Percentiles rank a stretch among this genome's conserved stretches.
Evolutionary conservation across 1,140 invertebrate genomes (phyloP).

Genomic region (Charaxes varanes): DNA sequence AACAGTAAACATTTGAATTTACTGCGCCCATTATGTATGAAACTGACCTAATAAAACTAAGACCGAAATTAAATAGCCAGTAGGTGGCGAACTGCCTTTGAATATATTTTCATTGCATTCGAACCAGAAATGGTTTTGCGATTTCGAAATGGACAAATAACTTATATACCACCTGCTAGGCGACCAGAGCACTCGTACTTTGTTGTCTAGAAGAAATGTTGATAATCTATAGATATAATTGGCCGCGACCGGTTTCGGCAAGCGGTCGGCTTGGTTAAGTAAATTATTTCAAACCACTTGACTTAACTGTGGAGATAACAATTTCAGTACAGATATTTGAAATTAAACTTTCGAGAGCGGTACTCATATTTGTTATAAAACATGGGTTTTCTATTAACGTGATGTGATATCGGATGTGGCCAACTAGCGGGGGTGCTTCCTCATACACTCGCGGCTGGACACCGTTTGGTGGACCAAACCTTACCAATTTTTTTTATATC

Average conservation of each 20-base stretch:
- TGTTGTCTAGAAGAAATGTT: constrained; percentile 34
- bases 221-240: constrained; percentile 27
- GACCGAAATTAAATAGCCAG: constrained; percentile 2
- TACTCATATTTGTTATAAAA: no score
- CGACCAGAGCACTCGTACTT: constrained; percentile 14
- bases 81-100: constrained; percentile 7
- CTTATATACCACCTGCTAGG: constrained; percentile 17
- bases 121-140: constrained; percentile 11
- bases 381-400: no score
- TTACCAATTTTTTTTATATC: no score
- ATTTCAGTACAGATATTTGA: constrained; percentile 40
- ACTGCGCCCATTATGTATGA: no score
- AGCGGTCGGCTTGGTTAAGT: constrained; percentile 29
- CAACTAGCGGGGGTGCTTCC: no score
- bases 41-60: constrained; percentile 5
- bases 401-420: no score
- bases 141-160: constrained; percentile 22
- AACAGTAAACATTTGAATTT: no score
- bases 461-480: no score
- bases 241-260: constrained; percentile 22
- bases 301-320: constrained; percentile 30
- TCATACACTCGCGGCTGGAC: no score
- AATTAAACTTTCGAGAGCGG: no score
- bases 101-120: constrained; percentile 5
- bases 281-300: constrained; percentile 26